Conservation (phyloP, 2,888 invertebrate genomes). For the Cantharis rustica region DNA sequence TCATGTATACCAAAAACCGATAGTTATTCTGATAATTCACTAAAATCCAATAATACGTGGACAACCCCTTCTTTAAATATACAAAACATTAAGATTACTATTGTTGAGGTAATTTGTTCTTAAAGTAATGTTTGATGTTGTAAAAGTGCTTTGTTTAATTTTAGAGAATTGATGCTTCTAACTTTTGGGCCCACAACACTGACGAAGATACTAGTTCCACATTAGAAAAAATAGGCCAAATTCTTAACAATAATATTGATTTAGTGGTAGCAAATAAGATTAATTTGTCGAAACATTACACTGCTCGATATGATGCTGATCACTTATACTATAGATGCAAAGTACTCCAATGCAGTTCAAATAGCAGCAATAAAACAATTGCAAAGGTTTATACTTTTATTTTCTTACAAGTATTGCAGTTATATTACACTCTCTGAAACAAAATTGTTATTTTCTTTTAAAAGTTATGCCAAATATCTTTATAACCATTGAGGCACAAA, state of each 20-base stretch:
- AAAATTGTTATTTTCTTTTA: too few species aligned
- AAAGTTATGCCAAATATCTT: constrained; percentile 24
- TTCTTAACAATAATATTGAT: constrained; percentile 35
- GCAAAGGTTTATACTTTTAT: not conserved
- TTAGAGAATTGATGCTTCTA: constrained; percentile 66
- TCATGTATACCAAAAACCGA: not conserved
- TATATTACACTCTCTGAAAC: too few species aligned
- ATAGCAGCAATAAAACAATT: not conserved
- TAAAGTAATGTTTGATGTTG: not conserved
- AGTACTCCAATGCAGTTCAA: constrained; percentile 51
- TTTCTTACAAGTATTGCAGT: not conserved
- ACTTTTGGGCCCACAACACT: constrained; percentile 70
- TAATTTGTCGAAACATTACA: constrained; percentile 60
- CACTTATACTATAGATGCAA: constrained; percentile 63
- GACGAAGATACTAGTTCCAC: constrained; percentile 55
- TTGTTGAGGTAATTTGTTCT: constrained; percentile 61
- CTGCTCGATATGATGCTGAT: constrained; percentile 62
- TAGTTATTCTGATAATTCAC: not conserved
- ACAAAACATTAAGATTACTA: constrained; percentile 59
- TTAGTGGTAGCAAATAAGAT: constrained; percentile 42
- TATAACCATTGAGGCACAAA: constrained; percentile 56
- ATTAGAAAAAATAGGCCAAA: constrained; percentile 16
- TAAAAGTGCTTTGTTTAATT: constrained; percentile 23
- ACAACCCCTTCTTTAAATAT: constrained; percentile 65
- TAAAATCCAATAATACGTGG: constrained; percentile 48